Evolutionary conservation across 2,888 invertebrate genomes (phyloP), one percentile per base, ranked within the genome.

Genomic region (Tethea ocularis): DNA sequence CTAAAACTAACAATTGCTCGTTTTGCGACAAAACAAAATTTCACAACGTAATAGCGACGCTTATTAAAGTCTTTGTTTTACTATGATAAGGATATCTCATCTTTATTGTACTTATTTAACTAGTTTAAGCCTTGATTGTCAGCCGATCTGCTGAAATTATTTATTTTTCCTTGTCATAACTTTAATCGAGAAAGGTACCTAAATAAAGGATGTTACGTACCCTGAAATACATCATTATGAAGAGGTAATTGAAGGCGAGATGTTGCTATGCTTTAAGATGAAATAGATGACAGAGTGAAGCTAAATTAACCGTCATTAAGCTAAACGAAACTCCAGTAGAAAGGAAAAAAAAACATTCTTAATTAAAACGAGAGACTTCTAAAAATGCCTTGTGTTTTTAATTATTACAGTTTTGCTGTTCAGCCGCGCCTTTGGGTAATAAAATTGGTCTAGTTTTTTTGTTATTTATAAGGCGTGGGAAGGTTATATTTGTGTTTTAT

Each of bases 291-390:
- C 80, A 77, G 72, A 79, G 74, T 74, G 46, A 46, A 75, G 75
- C 71, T 75, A 77, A 84, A 85, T 86, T 83, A 82, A 84, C 85
- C 78, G 80, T 87, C 84, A 89, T 88, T 87, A 88, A 84, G 84
- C 78, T 70, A 73, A 82, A 81, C 74, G 82, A 79, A 86, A 87
- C 84, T 87, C 83, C 78, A 84, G 82, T 75, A 74, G 72, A 68
- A 75, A 77, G 74, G 81, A 80, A 74, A 74, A 76, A 82, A 84
- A 86, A 86, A 77, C 80, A 82, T 83, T 83, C 85, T 85, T 88
- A 88, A 89, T 89, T 89, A 89, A 88, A 83, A 77, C 72, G 78
- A 75, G 75, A 77, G 78, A 76, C 75, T 73, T 74, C 75, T 78
- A 83, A 86, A 83, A 87, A 84, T 84, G 80, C 78, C 75, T 72